phyloP scores from a whole-genome alignment of 1,140 invertebrate species.

The Holotrichia oblita region DNA sequence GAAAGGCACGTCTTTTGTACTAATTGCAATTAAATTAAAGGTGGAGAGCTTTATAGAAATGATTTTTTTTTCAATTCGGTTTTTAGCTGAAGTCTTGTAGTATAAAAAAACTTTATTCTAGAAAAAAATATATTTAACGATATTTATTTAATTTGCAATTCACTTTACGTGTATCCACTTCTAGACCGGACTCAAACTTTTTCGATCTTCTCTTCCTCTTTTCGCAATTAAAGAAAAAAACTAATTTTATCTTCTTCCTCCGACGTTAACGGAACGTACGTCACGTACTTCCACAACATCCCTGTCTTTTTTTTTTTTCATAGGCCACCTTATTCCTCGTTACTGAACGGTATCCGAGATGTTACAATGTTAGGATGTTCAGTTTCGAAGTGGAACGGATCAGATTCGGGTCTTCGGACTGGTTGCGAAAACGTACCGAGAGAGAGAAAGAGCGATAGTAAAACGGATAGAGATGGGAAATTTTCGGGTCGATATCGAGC shows the following conservation, averaged over 20 bases:
- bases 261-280: too few relatives aligned
- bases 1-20: too few relatives aligned
- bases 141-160: too few relatives aligned
- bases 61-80: too few relatives aligned
- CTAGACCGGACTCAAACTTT: too few relatives aligned
- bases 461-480: neutral
- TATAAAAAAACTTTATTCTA: too few relatives aligned
- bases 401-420: neutral
- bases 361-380: neutral
- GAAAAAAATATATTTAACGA: too few relatives aligned
- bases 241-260: conserved; percentile 1
- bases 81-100: too few relatives aligned
- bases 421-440: neutral
- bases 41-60: too few relatives aligned
- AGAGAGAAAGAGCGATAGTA: neutral
- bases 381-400: neutral
- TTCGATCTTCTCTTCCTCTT: neutral
- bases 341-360: neutral
- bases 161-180: too few relatives aligned
- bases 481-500: conserved; percentile 1
- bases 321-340: neutral
- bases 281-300: neutral
- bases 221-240: conserved; percentile 5
- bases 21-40: too few relatives aligned
- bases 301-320: neutral